Evolutionary conservation across 2,113 vertebrate species (phyloP), one percentile per base, ranked within the genome.

Genomic region (Camelus dromedarius): DNA sequence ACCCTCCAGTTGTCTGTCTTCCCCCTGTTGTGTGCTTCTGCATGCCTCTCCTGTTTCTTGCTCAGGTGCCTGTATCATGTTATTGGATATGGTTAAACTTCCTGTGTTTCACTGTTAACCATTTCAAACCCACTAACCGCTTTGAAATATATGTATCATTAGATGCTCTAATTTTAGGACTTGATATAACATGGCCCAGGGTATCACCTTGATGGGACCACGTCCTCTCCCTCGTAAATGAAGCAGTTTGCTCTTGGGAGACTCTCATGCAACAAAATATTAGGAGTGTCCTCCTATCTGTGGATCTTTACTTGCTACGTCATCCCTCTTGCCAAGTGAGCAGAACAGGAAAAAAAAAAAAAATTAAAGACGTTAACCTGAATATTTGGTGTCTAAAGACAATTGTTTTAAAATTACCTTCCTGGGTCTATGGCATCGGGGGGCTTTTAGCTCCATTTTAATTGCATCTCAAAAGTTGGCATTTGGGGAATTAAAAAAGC

Each of bases 401-500:
- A 52, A 64, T 82, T 73, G 30, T 77, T 35, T 26, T 46, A 42
- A 1, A 56, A 15, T 42, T 89, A 35, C 48, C 81, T 89, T 73
- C 62, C 66, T 54, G 18, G 77, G 38, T 84, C 2, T 88, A 22
- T 14, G 24, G 69, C 12, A 42, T 77, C 66, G 50, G 20, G 30
- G 90, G 8, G 11, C 3, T 60, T 84, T 83, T 91, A 82, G 12
- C 2, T 79, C 46, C 13, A 0, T 60, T 90, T 91, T 82, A 60
- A 46, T 56, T 86, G 14, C 24, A 46, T 73, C 42, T 83, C 30
- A 89, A 42, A 87, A 12, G 48, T 20, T 94, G 42, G 3, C 48
- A 70, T 93, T 93, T 92, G 9, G 4, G 32, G n/a, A 87, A 90
- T 89, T 82, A 20, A 35, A 75, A 95, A 85, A 62, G 16, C 18